Evolutionary conservation across 2,797 vertebrate genomes (phyloP).

Genomic region (Pyrocephalus nanus): DNA sequence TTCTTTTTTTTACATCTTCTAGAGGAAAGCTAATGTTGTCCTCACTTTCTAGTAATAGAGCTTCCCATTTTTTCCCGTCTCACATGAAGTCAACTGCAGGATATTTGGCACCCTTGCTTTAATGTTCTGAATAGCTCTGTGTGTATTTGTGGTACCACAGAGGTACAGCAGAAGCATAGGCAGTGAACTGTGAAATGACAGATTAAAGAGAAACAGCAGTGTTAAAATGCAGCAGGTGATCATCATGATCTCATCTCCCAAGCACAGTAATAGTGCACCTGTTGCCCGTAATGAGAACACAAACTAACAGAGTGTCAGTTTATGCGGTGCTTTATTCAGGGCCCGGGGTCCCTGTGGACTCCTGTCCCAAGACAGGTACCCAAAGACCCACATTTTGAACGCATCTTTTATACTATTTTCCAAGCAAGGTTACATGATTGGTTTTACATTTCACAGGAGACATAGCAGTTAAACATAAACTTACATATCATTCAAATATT

Average conservation of each 20-base stretch:
- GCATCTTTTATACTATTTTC: too few relatives aligned
- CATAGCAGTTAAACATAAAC: too few relatives aligned
- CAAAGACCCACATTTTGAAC: too few relatives aligned
- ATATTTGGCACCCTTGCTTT: neutral
- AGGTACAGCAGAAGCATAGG: neutral
- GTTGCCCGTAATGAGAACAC: too few relatives aligned
- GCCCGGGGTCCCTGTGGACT: too few relatives aligned
- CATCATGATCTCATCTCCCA: neutral
- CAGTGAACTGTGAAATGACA: neutral
- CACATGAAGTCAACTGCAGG: neutral
- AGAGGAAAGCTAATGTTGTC: neutral
- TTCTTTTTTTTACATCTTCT: neutral
- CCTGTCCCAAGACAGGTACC: too few relatives aligned
- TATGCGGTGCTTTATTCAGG: too few relatives aligned
- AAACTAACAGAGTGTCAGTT: too few relatives aligned
- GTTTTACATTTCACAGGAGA: too few relatives aligned
- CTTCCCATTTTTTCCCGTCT: neutral
- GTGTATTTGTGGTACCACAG: neutral
- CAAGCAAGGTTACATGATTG: too few relatives aligned
- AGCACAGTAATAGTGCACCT: neutral
- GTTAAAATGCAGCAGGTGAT: neutral
- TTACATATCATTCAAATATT: too few relatives aligned
- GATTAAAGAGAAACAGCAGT: neutral
- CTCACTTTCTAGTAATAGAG: neutral
- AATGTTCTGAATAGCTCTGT: neutral